Evolutionary conservation across 2,888 invertebrate species (phyloP).

Genomic region (Rhingia campestris): DNA sequence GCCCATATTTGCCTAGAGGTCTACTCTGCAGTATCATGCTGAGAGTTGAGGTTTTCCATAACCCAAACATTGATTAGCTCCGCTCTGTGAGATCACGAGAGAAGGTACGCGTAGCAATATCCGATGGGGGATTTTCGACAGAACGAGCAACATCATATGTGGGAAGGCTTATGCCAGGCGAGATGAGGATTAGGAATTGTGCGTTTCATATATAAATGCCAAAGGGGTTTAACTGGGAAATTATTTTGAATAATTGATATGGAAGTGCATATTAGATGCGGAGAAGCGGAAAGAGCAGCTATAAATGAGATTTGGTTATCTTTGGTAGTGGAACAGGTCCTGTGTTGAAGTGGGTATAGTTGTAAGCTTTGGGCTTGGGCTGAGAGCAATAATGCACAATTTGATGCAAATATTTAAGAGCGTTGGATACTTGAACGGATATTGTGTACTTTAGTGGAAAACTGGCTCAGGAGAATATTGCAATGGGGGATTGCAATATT

Average conservation of each 20-base stretch:
- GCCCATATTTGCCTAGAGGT: conserved; percentile 55
- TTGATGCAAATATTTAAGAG: too few relatives aligned
- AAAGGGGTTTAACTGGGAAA: neutral
- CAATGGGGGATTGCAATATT: too few relatives aligned
- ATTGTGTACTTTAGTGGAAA: too few relatives aligned
- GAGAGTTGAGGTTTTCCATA: conserved; percentile 38
- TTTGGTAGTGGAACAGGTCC: neutral
- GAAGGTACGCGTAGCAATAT: neutral
- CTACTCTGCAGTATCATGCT: conserved; percentile 30
- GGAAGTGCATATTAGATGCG: neutral
- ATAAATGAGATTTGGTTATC: neutral
- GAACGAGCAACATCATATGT: conserved; percentile 16
- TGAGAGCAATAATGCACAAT: too few relatives aligned
- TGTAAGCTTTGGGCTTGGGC: neutral
- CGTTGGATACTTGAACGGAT: too few relatives aligned
- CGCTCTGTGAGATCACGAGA: conserved; percentile 28
- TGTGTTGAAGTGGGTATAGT: neutral
- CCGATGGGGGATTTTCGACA: conserved; percentile 45
- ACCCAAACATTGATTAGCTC: conserved; percentile 66
- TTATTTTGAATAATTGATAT: conserved; percentile 25
- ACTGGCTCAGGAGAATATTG: too few relatives aligned
- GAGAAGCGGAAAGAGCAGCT: too few relatives aligned
- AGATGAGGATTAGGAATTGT: conserved; percentile 3
- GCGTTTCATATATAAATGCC: neutral
- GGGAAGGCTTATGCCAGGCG: neutral